Percentiles rank a stretch among this genome's conserved stretches.
Conservation (phyloP, 2,113 vertebrate species). For the Heterotis niloticus region DNA sequence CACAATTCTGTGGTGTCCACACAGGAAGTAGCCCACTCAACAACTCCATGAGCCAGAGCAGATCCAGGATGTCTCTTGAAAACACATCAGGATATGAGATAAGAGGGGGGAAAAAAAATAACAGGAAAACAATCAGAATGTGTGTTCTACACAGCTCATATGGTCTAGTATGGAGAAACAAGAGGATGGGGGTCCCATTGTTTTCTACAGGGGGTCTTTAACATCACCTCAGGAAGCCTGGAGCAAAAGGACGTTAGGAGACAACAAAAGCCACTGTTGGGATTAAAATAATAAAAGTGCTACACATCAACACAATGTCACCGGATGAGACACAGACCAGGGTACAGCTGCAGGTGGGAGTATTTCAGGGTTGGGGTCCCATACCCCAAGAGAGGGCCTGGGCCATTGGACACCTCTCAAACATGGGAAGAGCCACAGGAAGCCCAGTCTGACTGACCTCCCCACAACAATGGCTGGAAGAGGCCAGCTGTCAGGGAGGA, state of each 20-base stretch:
- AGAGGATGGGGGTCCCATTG: not conserved
- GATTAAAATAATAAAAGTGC: not conserved
- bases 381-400: not conserved
- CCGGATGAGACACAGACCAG: not conserved
- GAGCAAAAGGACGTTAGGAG: not conserved
- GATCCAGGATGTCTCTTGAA: not conserved
- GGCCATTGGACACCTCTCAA: not conserved
- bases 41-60: not conserved
- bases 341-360: not conserved
- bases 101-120: slow-evolving; percentile 52
- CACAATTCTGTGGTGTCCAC: not conserved
- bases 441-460: not conserved
- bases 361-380: not conserved
- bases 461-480: slow-evolving; percentile 63
- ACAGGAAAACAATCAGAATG: slow-evolving; percentile 27
- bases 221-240: slow-evolving; percentile 1
- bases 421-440: slow-evolving; percentile 18
- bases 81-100: slow-evolving; percentile 49
- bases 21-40: not conserved
- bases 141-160: slow-evolving; percentile 20
- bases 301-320: not conserved
- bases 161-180: not conserved
- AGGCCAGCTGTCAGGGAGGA: slow-evolving; percentile 57
- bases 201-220: not conserved
- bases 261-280: not conserved